Evolutionary conservation across 2,113 vertebrate species (phyloP).

Genomic region (Chaetodon trifascialis): DNA sequence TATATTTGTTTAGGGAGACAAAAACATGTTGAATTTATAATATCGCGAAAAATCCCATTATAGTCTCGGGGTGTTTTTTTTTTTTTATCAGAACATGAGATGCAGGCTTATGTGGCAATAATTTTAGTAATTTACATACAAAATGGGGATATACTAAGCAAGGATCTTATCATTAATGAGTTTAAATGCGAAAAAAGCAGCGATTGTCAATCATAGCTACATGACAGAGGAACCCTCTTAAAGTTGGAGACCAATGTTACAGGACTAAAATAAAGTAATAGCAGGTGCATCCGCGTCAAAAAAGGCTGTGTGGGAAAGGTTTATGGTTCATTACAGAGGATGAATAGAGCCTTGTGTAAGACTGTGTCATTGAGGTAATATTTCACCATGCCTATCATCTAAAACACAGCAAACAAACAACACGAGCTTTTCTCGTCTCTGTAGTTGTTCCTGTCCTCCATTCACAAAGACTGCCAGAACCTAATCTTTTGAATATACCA

Average conservation of each 20-base stretch:
- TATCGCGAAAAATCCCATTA: slow-evolving; percentile 41
- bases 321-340: slow-evolving; percentile 8
- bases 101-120: slow-evolving; percentile 26
- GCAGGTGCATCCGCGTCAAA: neutral
- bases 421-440: slow-evolving; percentile 9
- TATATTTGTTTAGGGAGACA: slow-evolving; percentile 44
- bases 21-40: slow-evolving; percentile 38
- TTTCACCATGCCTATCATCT: slow-evolving; percentile 5
- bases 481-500: slow-evolving; percentile 30
- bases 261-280: neutral
- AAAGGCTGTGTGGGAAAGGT: slow-evolving; percentile 7
- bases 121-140: slow-evolving; percentile 41
- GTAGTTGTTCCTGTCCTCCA: slow-evolving; percentile 4
- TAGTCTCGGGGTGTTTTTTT: neutral
- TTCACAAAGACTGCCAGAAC: slow-evolving; percentile 15
- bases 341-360: slow-evolving; percentile 3
- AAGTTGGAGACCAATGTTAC: neutral
- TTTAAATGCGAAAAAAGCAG: slow-evolving; percentile 10
- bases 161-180: slow-evolving; percentile 28
- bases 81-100: slow-evolving; percentile 29
- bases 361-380: slow-evolving; percentile 10
- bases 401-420: slow-evolving; percentile 22
- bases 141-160: slow-evolving; percentile 37
- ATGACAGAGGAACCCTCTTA: slow-evolving; percentile 18
- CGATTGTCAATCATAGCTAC: slow-evolving; percentile 31